These are phyloP conservation scores for Paramormyrops hopkinsi DNA, from an alignment of 2,797 vertebrate species.

Conservation along the genomic window DNA sequence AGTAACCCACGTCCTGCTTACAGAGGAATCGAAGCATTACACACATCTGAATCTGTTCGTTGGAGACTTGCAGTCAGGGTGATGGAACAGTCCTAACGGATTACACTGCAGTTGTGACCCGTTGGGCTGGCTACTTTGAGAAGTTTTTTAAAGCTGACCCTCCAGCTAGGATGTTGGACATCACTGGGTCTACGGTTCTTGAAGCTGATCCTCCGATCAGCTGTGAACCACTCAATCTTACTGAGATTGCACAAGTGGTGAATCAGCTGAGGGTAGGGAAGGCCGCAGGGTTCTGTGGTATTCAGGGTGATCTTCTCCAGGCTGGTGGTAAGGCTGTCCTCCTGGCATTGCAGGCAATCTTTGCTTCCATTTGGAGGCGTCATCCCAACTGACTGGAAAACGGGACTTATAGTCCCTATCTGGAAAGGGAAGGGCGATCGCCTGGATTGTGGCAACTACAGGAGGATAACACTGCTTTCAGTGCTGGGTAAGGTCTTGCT, in stretches of 20 bases:
- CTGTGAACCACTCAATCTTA: neutral
- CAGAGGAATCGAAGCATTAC: too few relatives aligned
- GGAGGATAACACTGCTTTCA: neutral
- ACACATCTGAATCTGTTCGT: too few relatives aligned
- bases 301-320: neutral
- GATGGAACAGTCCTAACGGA: neutral
- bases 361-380: too few relatives aligned
- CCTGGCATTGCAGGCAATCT: too few relatives aligned
- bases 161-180: neutral
- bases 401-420: neutral
- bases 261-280: neutral
- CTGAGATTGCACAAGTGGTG: neutral
- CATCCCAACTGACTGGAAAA: too few relatives aligned
- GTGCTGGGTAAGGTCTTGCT: too few relatives aligned
- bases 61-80: neutral
- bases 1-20: too few relatives aligned
- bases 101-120: neutral
- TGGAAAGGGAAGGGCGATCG: neutral
- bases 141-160: neutral
- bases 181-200: neutral
- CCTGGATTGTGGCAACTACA: neutral
- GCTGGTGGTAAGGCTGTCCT: too few relatives aligned
- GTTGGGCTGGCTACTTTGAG: neutral
- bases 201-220: neutral
- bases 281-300: neutral